Conservation (phyloP, 2,113 vertebrate species). For the Hyperoodon ampullatus region DNA sequence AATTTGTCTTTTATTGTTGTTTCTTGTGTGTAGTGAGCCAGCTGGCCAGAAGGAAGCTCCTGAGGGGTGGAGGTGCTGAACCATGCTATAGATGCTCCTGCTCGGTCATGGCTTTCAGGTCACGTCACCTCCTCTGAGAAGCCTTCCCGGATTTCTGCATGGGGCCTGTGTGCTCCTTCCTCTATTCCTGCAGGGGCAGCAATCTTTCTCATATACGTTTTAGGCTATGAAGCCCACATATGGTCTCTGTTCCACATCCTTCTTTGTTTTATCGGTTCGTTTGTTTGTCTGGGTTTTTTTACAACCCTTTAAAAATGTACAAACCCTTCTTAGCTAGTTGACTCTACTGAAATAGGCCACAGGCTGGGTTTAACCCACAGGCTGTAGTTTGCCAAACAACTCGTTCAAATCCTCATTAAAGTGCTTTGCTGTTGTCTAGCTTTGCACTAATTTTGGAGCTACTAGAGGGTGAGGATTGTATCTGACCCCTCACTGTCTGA, state of each 20-base stretch:
- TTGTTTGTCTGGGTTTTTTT: background rate
- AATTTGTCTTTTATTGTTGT: no score
- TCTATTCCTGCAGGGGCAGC: no score
- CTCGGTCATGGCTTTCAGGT: background rate
- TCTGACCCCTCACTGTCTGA: background rate
- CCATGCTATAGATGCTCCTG: fast-evolving
- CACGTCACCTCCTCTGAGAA: background rate
- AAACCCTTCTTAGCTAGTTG: background rate
- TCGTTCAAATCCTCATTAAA: background rate
- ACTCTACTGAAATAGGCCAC: background rate
- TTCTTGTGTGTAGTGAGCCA: fast-evolving
- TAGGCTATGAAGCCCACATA: background rate
- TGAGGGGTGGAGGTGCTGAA: no score
- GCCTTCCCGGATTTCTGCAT: background rate
- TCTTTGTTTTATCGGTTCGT: background rate
- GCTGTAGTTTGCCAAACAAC: background rate
- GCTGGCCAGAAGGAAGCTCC: background rate
- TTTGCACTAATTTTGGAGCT: background rate
- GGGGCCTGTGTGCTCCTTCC: no score
- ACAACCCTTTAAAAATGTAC: background rate
- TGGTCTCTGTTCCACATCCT: background rate
- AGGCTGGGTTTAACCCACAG: background rate
- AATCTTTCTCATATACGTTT: background rate
- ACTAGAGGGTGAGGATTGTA: background rate
- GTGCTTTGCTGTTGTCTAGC: background rate